These are phyloP conservation scores for Anolis apletophallus DNA, from an alignment of 2,797 vertebrate species.

Conservation along the genomic window DNA sequence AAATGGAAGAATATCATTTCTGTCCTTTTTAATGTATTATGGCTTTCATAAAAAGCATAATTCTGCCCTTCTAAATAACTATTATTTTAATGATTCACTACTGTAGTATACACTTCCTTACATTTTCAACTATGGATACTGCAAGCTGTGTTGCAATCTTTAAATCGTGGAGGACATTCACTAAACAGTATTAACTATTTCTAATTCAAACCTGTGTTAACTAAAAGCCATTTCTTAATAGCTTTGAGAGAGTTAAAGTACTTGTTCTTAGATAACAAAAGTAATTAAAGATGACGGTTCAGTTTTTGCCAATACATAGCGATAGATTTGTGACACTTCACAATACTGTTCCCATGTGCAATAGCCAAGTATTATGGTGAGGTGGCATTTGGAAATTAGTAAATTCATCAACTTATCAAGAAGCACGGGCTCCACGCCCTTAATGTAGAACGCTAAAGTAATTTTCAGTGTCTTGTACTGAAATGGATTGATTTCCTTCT, in stretches of 20 bases:
- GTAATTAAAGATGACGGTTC: background rate
- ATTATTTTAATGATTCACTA: slow-evolving; percentile 22
- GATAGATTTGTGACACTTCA: background rate
- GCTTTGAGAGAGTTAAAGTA: background rate
- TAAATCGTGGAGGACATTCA: background rate
- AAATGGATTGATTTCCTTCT: background rate
- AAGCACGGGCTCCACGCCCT: no score
- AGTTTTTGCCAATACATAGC: background rate
- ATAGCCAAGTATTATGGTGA: background rate
- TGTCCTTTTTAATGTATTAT: slow-evolving; percentile 16
- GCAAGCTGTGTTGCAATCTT: background rate
- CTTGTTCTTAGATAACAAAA: background rate
- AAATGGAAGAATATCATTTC: background rate
- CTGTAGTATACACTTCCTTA: background rate
- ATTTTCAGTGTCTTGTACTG: background rate
- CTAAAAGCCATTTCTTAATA: background rate
- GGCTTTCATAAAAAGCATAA: background rate
- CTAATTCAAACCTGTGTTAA: background rate
- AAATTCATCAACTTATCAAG: no score
- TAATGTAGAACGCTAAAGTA: no score
- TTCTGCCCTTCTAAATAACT: slow-evolving; percentile 9
- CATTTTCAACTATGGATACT: background rate
- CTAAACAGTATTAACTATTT: background rate
- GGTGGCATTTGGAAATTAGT: no score
- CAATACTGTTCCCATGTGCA: background rate